phyloP scores from a whole-genome alignment of 1,140 invertebrate species.

The Ctenoplectra terminalis region DNA sequence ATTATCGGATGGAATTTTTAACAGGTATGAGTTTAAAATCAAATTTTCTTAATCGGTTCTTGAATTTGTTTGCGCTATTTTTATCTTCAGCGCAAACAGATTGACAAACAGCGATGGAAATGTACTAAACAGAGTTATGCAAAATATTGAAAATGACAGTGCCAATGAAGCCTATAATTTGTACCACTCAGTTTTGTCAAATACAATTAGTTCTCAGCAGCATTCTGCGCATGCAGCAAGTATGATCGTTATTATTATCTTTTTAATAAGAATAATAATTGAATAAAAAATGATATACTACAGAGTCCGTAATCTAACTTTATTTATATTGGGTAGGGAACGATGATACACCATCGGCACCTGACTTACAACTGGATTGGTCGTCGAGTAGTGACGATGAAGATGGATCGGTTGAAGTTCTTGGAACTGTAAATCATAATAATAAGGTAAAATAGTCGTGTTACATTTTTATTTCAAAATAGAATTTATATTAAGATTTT shows the following conservation, averaged over 20 bases:
- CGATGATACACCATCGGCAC: slow-evolving; percentile 86
- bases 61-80: neutral
- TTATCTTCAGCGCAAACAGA: slow-evolving; percentile 60
- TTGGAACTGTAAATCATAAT: slow-evolving; percentile 78
- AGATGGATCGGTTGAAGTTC: slow-evolving; percentile 85
- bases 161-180: slow-evolving; percentile 53
- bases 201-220: slow-evolving; percentile 67
- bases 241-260: slow-evolving; percentile 51
- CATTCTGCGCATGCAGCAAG: slow-evolving; percentile 65
- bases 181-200: slow-evolving; percentile 55
- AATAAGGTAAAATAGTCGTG: slow-evolving; percentile 58
- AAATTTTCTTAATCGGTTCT: neutral
- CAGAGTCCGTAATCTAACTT: slow-evolving; percentile 2
- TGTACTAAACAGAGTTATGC: slow-evolving; percentile 33
- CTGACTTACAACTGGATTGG: slow-evolving; percentile 91
- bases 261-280: slow-evolving; percentile 26
- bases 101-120: slow-evolving; percentile 34
- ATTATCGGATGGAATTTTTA: slow-evolving; percentile 71
- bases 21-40: slow-evolving; percentile 44
- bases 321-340: slow-evolving; percentile 62
- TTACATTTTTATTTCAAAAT: slow-evolving; percentile 12
- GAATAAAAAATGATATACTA: slow-evolving; percentile 17
- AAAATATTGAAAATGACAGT: slow-evolving; percentile 54
- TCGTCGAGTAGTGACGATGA: slow-evolving; percentile 84
- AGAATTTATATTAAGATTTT: slow-evolving; percentile 33